These are phyloP conservation scores for Pseudochromis fuscus DNA, from an alignment of 2,797 vertebrate species.

Conservation along the genomic window DNA sequence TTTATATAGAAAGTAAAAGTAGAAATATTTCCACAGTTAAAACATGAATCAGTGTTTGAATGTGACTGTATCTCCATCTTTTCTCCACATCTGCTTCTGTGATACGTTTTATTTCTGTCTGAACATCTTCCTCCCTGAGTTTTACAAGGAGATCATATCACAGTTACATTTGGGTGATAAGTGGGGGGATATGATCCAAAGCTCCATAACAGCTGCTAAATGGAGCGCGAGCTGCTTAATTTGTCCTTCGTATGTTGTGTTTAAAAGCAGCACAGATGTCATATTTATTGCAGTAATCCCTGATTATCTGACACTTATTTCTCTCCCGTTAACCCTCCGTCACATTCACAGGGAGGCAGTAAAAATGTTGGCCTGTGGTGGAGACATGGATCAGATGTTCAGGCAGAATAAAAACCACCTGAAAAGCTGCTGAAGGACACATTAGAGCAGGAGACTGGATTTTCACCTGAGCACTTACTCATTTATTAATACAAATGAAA, in stretches of 20 bases:
- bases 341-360: conserved; percentile 37
- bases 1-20: no score
- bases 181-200: background rate
- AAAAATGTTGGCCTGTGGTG: conserved; percentile 28
- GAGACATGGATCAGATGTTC: conserved; percentile 2
- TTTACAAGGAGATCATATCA: background rate
- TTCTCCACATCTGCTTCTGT: background rate
- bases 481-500: conserved; percentile 24
- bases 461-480: background rate
- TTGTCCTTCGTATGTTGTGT: background rate
- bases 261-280: conserved; percentile 9
- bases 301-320: background rate
- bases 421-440: conserved; percentile 5
- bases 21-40: no score
- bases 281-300: background rate
- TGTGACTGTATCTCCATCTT: no score
- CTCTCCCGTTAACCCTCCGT: background rate
- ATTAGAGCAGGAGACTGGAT: background rate
- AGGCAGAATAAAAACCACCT: conserved; percentile 14
- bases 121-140: background rate
- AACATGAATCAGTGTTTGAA: no score
- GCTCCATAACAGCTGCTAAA: conserved; percentile 14
- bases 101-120: background rate
- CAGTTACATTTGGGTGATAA: background rate
- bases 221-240: background rate